phyloP scores from a whole-genome alignment of 2,888 invertebrate species.

The Aplocera efformata region DNA sequence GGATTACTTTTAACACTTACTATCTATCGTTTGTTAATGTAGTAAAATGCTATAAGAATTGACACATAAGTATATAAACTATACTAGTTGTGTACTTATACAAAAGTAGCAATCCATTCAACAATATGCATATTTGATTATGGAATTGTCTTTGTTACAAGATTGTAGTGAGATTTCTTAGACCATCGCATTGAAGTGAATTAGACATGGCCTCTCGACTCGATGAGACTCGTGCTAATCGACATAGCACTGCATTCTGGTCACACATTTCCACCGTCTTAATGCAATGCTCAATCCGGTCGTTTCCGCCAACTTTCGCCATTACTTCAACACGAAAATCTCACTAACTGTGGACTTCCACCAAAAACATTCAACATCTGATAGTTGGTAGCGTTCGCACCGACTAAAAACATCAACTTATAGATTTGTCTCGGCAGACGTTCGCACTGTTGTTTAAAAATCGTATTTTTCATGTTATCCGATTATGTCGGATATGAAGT shows the following conservation, averaged over 20 bases:
- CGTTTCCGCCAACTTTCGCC: slow-evolving; percentile 32
- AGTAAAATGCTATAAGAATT: slow-evolving; percentile 81
- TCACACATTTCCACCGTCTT: too few species aligned
- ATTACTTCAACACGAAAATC: slow-evolving; percentile 54
- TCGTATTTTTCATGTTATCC: too few species aligned
- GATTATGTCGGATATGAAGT: too few species aligned
- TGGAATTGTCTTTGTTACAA: slow-evolving; percentile 72
- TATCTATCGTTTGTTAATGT: slow-evolving; percentile 76
- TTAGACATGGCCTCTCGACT: too few species aligned
- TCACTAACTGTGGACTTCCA: too few species aligned
- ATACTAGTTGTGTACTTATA: slow-evolving; percentile 80
- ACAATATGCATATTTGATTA: slow-evolving; percentile 76
- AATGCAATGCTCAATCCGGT: slow-evolving; percentile 25
- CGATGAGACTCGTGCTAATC: too few species aligned
- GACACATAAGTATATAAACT: slow-evolving; percentile 82
- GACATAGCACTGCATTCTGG: too few species aligned
- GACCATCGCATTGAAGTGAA: not conserved
- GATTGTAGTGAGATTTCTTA: slow-evolving; percentile 59
- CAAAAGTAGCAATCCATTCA: slow-evolving; percentile 77
- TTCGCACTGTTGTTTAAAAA: too few species aligned
- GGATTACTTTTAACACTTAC: slow-evolving; percentile 78
- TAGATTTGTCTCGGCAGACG: too few species aligned
- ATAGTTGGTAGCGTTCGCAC: too few species aligned
- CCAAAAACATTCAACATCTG: too few species aligned
- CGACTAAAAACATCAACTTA: too few species aligned